Evolutionary conservation across 35 echinoderm and acorn worm genomes (phyloP).

Genomic region (Eucidaris tribuloides): DNA sequence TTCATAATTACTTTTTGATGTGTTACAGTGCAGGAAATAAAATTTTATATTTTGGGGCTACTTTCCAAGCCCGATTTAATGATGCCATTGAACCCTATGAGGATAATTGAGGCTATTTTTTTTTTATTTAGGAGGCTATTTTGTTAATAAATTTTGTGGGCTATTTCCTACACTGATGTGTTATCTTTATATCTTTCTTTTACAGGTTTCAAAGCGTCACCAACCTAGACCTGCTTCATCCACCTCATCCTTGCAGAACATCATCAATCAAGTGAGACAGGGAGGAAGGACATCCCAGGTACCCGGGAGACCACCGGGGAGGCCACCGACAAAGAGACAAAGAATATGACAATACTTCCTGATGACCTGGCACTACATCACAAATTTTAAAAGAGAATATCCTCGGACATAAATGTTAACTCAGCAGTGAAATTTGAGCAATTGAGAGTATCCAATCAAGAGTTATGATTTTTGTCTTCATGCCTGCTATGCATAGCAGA

Average conservation of each 20-base stretch:
- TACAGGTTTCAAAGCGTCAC: not conserved
- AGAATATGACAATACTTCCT: constrained; percentile 32
- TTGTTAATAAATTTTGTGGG: not conserved
- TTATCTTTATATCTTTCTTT: not conserved
- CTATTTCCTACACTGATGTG: not conserved
- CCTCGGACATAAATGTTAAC: no score
- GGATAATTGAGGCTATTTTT: no score
- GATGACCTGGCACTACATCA: no score
- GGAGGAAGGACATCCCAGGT: not conserved
- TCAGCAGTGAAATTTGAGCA: no score
- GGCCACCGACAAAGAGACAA: constrained; percentile 8
- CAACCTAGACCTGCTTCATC: not conserved
- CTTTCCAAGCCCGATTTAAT: no score
- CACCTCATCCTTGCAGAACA: not conserved
- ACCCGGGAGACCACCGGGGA: not conserved
- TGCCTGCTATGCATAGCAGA: no score
- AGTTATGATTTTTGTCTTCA: no score
- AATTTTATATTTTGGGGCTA: no score
- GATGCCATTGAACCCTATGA: no score
- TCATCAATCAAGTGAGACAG: not conserved
- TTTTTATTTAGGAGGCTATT: not conserved
- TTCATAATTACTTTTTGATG: not conserved
- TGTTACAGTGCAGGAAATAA: no score
- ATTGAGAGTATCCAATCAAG: no score
- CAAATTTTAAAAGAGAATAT: no score